A percentile compares a stretch with the other conserved stretches of the same genome.
Conservation (phyloP, 2,113 vertebrate genomes). For the Lamprologus lemairii region DNA sequence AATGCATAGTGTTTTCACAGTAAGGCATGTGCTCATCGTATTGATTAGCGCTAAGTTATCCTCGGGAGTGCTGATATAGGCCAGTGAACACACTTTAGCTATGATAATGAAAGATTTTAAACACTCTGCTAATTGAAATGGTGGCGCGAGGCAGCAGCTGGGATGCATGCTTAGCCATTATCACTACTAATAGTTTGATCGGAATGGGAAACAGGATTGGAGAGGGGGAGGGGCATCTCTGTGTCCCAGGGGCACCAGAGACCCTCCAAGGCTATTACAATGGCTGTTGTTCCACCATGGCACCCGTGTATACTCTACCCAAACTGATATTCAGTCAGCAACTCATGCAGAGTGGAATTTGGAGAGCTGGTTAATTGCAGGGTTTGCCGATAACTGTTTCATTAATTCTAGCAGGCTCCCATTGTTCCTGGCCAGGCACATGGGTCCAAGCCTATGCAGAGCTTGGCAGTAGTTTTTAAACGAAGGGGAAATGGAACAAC, state of each 20-base stretch:
- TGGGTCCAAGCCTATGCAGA: conserved; percentile 29
- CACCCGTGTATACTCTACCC: conserved; percentile 29
- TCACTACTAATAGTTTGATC: conserved; percentile 53
- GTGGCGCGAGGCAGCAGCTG: conserved; percentile 54
- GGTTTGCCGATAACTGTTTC: conserved; percentile 62
- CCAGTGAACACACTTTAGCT: conserved; percentile 35
- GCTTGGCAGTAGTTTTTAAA: conserved; percentile 53
- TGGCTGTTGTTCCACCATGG: conserved; percentile 34
- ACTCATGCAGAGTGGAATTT: conserved; percentile 44
- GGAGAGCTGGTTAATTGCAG: conserved; percentile 57
- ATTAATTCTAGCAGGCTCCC: conserved; percentile 59
- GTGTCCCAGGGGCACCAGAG: not conserved
- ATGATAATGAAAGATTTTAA: conserved; percentile 51
- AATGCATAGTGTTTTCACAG: conserved; percentile 38
- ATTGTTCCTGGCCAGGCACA: conserved; percentile 47
- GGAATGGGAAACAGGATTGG: conserved; percentile 18
- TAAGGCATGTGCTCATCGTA: not conserved
- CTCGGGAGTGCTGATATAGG: not conserved
- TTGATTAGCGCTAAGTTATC: conserved; percentile 26
- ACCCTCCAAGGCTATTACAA: conserved; percentile 12
- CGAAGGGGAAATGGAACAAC: conserved; percentile 64
- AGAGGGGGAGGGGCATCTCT: not conserved
- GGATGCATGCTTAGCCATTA: conserved; percentile 41
- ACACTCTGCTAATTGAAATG: conserved; percentile 48
- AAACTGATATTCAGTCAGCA: conserved; percentile 36